Evolutionary conservation across 2,113 vertebrate species (phyloP), one percentile per base, ranked within the genome.

Genomic region (Phyllostomus discolor): DNA sequence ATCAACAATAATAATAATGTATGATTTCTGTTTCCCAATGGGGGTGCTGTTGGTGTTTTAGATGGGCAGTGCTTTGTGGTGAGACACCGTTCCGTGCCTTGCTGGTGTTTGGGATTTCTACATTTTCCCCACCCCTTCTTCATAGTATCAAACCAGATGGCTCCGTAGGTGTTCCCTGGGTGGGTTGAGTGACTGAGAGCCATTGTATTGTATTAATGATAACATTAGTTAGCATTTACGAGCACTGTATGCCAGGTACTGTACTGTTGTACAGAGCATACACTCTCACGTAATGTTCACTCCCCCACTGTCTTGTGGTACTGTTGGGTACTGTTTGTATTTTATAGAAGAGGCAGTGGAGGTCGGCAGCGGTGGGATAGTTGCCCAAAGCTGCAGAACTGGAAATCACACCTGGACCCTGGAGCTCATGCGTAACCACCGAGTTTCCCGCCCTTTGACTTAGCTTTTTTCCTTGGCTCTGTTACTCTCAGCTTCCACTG

Each of bases 301-400:
- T 16, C 0, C 33, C 70, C n/a, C 26, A 11, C 78, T 50, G 6
- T 72, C 4, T 80, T 16, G 17, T 52, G 81, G 64, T 64, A 64
- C 24, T 1, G 4, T 11, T 11, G 3, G 10, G 24, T 28, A 17
- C 54, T 73, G 2, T 91, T 93, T 82, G 33, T 70, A 52, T 88
- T 94, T 91, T 82, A 67, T 69, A 85, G 72, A 72, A 52, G 78
- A 90, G 80, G 31, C 87, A 95, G 70, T 70, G 48, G 78, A 85
- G 75, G n/a, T 93, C 43, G 69, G 79, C 43, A 38, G 11, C 52
- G 22, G 76, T 90, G n/a, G 66, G 35, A 26, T 92, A 80, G 84
- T 88, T 73, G 46, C 59, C 46, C 28, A 52, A 26, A 73, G 78
- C 78, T 57, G 54, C 52, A 46, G 90, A 84, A 82, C 70, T 26